phyloP scores from a whole-genome alignment of 2,888 invertebrate genomes.

The Synanthedon formicaeformis region DNA sequence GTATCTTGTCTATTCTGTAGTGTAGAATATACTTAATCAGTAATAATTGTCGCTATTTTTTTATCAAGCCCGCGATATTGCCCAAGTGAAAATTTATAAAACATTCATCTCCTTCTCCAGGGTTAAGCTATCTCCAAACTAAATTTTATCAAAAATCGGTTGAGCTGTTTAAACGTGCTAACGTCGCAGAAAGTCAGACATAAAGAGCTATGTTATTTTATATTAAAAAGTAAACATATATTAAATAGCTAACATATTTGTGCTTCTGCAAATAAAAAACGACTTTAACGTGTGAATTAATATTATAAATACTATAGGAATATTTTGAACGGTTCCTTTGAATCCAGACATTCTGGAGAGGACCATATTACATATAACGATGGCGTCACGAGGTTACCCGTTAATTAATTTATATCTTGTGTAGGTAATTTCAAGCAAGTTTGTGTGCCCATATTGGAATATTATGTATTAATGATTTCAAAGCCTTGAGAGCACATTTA shows the following conservation, averaged over 20 bases:
- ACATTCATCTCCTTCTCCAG: no score
- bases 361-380: constrained; percentile 6
- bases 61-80: no score
- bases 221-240: no score
- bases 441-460: constrained; percentile 10
- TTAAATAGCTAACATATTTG: background rate
- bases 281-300: background rate
- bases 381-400: constrained; percentile 14
- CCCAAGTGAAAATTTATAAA: no score
- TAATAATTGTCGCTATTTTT: no score
- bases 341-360: background rate
- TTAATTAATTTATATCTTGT: constrained; percentile 30
- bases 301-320: background rate
- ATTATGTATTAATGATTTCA: constrained; percentile 35
- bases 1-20: no score
- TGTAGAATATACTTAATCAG: no score
- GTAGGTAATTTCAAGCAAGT: constrained; percentile 17
- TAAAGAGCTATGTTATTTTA: no score
- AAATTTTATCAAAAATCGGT: no score
- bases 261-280: background rate
- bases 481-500: constrained; percentile 9
- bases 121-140: no score
- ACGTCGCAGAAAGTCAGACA: no score
- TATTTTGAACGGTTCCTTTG: background rate
- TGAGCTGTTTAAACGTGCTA: no score